Evolutionary conservation across 2,113 vertebrate genomes (phyloP).

Genomic region (Chauna torquata): DNA sequence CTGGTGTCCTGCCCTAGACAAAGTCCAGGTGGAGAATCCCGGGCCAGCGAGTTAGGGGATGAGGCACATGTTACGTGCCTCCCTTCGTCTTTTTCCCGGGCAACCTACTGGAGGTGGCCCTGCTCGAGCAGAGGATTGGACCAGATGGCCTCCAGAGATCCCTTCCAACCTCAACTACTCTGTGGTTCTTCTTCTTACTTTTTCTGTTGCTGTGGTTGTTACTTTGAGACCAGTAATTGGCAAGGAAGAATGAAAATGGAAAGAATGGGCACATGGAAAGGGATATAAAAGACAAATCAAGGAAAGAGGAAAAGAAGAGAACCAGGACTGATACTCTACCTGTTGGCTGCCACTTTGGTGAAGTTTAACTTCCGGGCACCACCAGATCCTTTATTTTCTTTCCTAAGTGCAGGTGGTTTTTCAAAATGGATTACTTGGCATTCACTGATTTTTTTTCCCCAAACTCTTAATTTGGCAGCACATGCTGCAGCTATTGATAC

Average conservation of each 20-base stretch:
- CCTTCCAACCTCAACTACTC: neutral
- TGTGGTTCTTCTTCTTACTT: neutral
- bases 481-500: neutral
- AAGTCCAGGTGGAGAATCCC: neutral
- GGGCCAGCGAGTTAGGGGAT: neutral
- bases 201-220: neutral
- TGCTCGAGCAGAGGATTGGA: neutral
- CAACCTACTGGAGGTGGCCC: neutral
- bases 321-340: neutral
- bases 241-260: neutral
- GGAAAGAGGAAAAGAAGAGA: neutral
- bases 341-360: neutral
- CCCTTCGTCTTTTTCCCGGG: neutral
- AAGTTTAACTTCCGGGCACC: neutral
- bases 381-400: neutral
- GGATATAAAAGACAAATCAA: neutral
- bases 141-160: neutral
- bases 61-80: neutral
- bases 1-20: neutral
- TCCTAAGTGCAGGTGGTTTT: conserved; percentile 45
- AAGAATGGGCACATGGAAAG: neutral
- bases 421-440: conserved; percentile 45
- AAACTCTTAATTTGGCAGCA: neutral
- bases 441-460: conserved; percentile 1
- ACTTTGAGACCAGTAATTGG: neutral